Evolutionary conservation across 2,888 invertebrate species (phyloP).

Genomic region (Drosophila pseudotalamancana): DNA sequence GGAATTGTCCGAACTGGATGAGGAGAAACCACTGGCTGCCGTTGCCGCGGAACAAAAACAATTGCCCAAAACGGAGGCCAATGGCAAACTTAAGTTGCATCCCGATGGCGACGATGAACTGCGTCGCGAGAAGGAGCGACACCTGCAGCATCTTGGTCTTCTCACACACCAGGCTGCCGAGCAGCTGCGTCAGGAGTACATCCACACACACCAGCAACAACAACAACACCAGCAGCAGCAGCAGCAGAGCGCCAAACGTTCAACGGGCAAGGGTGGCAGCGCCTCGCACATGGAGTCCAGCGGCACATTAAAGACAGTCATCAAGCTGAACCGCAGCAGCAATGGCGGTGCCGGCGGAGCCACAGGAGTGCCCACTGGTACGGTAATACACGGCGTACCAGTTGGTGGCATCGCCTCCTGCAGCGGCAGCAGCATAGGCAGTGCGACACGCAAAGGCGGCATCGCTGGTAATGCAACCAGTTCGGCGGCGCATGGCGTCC

Average conservation of each 20-base stretch:
- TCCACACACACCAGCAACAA: constrained; percentile 69
- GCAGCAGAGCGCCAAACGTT: constrained; percentile 62
- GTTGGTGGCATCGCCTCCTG: background rate
- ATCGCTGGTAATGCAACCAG: constrained; percentile 33
- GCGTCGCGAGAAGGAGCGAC: constrained; percentile 89
- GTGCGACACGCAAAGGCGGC: constrained; percentile 60
- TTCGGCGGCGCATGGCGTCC: constrained; percentile 66
- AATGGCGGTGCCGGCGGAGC: constrained; percentile 58
- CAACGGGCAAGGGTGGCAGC: constrained; percentile 61
- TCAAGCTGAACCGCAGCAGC: constrained; percentile 88
- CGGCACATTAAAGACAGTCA: constrained; percentile 93
- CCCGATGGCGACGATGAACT: constrained; percentile 86
- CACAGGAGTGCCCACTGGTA: constrained; percentile 55
- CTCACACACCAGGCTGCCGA: constrained; percentile 91
- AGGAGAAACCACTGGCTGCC: constrained; percentile 49
- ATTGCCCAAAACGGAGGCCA: constrained; percentile 30
- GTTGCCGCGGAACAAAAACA: constrained; percentile 38
- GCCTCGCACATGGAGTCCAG: constrained; percentile 86
- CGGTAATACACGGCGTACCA: constrained; percentile 58
- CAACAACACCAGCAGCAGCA: constrained; percentile 62
- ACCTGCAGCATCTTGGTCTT: constrained; percentile 90
- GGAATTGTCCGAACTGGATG: constrained; percentile 19
- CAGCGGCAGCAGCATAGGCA: constrained; percentile 12
- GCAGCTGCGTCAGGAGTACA: constrained; percentile 85
- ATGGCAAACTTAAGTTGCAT: constrained; percentile 36